Conservation (phyloP, 2,888 invertebrate species). For the Diabrotica balteata region DNA sequence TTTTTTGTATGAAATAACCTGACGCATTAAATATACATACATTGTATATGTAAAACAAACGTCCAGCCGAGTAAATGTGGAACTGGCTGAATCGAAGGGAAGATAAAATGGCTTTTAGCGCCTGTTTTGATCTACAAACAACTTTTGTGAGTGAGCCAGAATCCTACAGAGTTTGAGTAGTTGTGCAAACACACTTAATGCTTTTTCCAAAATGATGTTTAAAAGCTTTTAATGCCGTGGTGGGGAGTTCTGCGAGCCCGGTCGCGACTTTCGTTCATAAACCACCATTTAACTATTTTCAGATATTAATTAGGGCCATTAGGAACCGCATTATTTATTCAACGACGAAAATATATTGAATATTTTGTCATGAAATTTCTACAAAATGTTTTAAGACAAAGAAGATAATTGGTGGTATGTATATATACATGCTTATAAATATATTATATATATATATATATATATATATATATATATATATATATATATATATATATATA, state of each 20-base stretch:
- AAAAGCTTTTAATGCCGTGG: constrained; percentile 48
- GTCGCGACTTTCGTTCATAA: constrained; percentile 1
- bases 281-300: constrained; percentile 24
- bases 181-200: constrained; percentile 51
- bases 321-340: constrained; percentile 26
- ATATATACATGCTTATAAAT: no score
- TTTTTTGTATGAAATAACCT: no score
- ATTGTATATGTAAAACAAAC: background rate
- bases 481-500: no score
- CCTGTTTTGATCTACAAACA: constrained; percentile 52
- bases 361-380: constrained; percentile 1
- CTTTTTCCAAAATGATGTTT: constrained; percentile 50
- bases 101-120: constrained; percentile 48
- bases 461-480: no score
- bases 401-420: no score
- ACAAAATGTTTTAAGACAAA: background rate
- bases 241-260: constrained; percentile 11
- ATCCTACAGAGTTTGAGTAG: constrained; percentile 47
- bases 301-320: constrained; percentile 25
- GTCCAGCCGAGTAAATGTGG: background rate
- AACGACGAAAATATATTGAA: background rate
- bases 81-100: constrained; percentile 13
- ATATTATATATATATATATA: no score
- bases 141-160: constrained; percentile 51
- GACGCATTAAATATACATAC: no score